These are phyloP conservation scores for Oxygymnocypris stewartii DNA, from an alignment of 2,113 vertebrate species.

Conservation along the genomic window DNA sequence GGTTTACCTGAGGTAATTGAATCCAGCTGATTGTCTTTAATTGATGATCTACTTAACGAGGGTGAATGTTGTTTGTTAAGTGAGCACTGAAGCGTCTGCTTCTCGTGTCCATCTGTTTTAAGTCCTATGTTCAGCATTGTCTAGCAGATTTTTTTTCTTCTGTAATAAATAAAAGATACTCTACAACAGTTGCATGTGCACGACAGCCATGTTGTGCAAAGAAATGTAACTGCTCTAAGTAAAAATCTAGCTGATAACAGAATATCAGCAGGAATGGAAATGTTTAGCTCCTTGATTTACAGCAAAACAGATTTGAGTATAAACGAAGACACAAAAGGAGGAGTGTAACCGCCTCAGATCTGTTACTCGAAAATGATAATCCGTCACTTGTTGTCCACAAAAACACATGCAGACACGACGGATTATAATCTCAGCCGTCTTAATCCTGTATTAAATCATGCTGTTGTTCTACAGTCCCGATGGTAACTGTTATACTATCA, in stretches of 20 bases:
- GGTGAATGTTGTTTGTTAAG: too few species aligned
- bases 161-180: neutral
- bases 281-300: neutral
- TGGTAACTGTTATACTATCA: slow-evolving; percentile 9
- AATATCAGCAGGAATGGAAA: neutral
- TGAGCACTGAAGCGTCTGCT: too few species aligned
- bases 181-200: neutral
- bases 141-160: neutral
- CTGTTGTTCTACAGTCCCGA: slow-evolving; percentile 30
- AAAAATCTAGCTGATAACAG: neutral
- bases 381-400: slow-evolving; percentile 11
- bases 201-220: neutral
- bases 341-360: neutral
- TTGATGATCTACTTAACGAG: too few species aligned
- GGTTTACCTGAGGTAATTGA: too few species aligned
- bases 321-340: neutral
- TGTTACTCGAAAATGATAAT: neutral
- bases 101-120: neutral
- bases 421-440: slow-evolving; percentile 44
- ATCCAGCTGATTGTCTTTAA: too few species aligned
- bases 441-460: slow-evolving; percentile 46
- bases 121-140: neutral
- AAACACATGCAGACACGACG: neutral
- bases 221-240: neutral
- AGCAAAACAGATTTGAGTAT: neutral